Percentiles rank a stretch among this genome's conserved stretches.
Conservation (phyloP, 2,797 vertebrate genomes). For the Furcifer pardalis region DNA sequence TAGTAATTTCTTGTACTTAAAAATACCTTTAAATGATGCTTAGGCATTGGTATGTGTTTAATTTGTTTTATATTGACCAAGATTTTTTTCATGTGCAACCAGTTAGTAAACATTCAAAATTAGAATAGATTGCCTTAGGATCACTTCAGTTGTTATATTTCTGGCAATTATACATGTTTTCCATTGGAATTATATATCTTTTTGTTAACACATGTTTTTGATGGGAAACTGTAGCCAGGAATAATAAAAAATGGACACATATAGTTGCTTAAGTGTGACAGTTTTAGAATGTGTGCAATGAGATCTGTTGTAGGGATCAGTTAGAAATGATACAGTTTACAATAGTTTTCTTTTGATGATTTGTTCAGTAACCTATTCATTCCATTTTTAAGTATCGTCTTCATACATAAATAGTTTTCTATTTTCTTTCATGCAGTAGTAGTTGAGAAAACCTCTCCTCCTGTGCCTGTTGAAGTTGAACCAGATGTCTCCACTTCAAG, state of each 20-base stretch:
- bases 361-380: conserved; percentile 21
- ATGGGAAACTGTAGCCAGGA: not conserved
- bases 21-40: not conserved
- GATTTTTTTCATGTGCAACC: conserved; percentile 6
- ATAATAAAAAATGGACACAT: not conserved
- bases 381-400: not conserved
- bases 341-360: not conserved
- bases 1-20: not conserved
- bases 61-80: conserved; percentile 10
- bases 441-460: conserved; percentile 90
- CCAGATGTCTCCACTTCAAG: conserved; percentile 86
- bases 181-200: not conserved
- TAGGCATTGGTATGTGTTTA: conserved; percentile 6
- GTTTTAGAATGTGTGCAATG: not conserved
- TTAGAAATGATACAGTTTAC: not conserved
- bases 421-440: conserved; percentile 80
- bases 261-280: not conserved
- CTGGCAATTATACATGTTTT: conserved; percentile 17
- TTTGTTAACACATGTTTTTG: not conserved
- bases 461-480: conserved; percentile 87
- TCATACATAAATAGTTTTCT: conserved; percentile 53
- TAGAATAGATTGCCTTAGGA: not conserved
- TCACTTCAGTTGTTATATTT: not conserved
- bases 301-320: not conserved
- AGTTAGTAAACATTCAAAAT: not conserved